Evolutionary conservation across 2,797 vertebrate species (phyloP).

Genomic region (Brachyalestes nurse): DNA sequence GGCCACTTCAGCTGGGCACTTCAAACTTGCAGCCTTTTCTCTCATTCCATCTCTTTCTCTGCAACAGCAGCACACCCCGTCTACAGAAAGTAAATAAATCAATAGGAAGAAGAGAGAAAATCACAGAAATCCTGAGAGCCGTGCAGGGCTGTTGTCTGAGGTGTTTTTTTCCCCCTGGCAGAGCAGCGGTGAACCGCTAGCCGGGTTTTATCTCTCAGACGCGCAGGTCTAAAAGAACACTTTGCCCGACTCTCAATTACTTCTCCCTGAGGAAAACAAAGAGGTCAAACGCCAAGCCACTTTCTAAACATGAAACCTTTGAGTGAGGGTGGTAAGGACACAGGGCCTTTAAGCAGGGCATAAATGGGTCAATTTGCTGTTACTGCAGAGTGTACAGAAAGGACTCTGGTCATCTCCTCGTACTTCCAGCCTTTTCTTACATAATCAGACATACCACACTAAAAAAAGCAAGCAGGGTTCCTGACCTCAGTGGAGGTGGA

Average conservation of each 20-base stretch:
- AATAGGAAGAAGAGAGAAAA: constrained; percentile 62
- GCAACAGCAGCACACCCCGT: constrained; percentile 60
- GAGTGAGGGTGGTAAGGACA: constrained; percentile 11
- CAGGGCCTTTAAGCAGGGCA: constrained; percentile 3
- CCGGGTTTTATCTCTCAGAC: constrained; percentile 47
- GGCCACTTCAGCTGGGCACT: constrained; percentile 3
- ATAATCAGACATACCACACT: background rate
- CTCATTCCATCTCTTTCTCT: constrained; percentile 58
- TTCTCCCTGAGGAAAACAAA: constrained; percentile 34
- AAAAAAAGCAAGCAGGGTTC: background rate
- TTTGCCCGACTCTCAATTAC: constrained; percentile 37
- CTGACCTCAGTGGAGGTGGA: background rate
- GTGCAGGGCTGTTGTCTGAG: constrained; percentile 45
- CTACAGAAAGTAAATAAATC: constrained; percentile 69
- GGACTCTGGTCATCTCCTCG: background rate
- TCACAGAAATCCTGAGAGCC: constrained; percentile 62
- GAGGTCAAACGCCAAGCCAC: constrained; percentile 36
- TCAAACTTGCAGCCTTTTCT: constrained; percentile 32
- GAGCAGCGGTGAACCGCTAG: constrained; percentile 47
- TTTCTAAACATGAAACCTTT: constrained; percentile 17
- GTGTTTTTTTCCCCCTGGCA: constrained; percentile 53
- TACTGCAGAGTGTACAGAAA: background rate
- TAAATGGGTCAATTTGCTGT: background rate
- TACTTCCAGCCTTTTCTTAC: background rate
- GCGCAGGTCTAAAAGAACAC: constrained; percentile 30